Conservation (phyloP, 1,140 invertebrate species). For the Paracyclopina nana region DNA sequence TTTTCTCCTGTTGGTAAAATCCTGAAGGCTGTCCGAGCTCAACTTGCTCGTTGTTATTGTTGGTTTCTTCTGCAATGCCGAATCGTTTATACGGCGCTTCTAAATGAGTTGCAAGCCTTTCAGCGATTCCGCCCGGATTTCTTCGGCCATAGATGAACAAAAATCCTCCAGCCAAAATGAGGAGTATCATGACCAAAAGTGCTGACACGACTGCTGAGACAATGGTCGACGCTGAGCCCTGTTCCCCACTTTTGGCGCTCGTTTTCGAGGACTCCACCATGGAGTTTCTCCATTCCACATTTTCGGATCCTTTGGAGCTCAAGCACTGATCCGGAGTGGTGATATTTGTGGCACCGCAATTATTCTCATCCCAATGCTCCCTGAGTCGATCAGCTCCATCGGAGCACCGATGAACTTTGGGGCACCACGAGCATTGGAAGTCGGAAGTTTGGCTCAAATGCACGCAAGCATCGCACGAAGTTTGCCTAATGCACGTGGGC, state of each 20-base stretch:
- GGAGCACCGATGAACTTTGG: neutral
- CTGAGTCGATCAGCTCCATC: slow-evolving; percentile 14
- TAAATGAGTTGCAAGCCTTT: neutral
- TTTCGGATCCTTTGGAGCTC: neutral
- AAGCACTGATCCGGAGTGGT: neutral
- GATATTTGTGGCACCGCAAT: slow-evolving; percentile 4
- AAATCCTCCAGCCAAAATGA: neutral
- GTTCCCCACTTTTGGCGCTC: neutral
- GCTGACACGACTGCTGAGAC: neutral
- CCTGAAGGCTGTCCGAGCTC: too few species aligned
- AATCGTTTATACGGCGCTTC: slow-evolving; percentile 6
- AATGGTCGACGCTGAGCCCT: slow-evolving; percentile 4
- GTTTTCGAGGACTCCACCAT: neutral
- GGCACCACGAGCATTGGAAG: slow-evolving; percentile 13
- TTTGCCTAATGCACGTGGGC: slow-evolving; percentile 12
- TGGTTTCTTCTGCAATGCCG: too few species aligned
- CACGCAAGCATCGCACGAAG: neutral
- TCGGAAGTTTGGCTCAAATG: neutral
- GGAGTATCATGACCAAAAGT: neutral
- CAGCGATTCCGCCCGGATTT: slow-evolving; percentile 4
- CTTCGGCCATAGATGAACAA: slow-evolving; percentile 7
- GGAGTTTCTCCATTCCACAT: slow-evolving; percentile 12
- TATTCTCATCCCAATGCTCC: slow-evolving; percentile 10
- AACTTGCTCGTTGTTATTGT: too few species aligned
- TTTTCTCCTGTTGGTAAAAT: too few species aligned